Base-by-base conservation (phyloP, 2,797 vertebrate species). In the Periparus ater region DNA sequence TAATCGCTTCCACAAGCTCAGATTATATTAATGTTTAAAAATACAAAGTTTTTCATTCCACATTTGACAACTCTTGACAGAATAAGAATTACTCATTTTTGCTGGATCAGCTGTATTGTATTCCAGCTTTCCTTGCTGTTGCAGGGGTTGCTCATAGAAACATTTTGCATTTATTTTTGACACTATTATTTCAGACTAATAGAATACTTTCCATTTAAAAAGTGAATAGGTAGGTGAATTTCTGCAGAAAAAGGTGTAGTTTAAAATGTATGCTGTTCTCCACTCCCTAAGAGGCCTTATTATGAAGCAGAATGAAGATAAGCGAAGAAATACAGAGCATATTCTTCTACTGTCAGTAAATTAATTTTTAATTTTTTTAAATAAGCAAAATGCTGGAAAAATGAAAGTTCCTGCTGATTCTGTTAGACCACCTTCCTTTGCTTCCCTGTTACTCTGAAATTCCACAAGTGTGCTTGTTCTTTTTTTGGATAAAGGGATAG, bases 11-110 rank as follows among this genome's bases (percentile, higher is more conserved):
- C 81, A 14, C 25, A 61, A 51, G 16, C 62, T 91, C 38, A 50
- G 61, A 50, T 77, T 85, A 21, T 76, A 60, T 78, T 84, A n/a
- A 26, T 58, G n/a, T 77, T 91, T 84, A 80, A 81, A 94, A 93
- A 87, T 68, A 84, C 2, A 0, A 34, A 54, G 30, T 65, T 89
- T 92, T 86, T 54, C 42, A n/a, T 93, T 91, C 84, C 60, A 17
- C 8, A n/a, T 77, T 89, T 85, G 51, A 76, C 58, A 82, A 5
- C 60, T 61, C 67, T 73, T 85, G 67, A 26, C 71, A 82, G 93
- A 79, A 66, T 48, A 55, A 89, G 60, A 65, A 68, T 81, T 76
- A 60, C 1, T 91, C 2, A 6, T 38, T 68, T 93, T 82, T 87
- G 65, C 82, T 73, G 44, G 40, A 34, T 93, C 78, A 79, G 44